Evolutionary conservation across 2,797 vertebrate genomes (phyloP).

Genomic region (Silurus aristotelis): DNA sequence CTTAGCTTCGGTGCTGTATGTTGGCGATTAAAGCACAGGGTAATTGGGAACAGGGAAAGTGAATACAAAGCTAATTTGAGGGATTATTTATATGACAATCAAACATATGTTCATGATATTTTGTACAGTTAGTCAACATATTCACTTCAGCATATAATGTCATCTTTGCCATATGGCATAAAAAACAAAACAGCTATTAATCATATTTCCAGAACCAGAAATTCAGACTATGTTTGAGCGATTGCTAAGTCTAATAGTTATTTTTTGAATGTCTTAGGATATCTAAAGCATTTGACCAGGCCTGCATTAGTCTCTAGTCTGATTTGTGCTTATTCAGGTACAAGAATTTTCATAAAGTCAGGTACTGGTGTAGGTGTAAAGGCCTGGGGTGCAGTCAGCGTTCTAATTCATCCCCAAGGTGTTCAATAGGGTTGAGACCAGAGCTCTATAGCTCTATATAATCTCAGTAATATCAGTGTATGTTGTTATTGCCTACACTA

Average conservation of each 20-base stretch:
- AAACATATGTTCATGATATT: not conserved
- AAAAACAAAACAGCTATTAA: not conserved
- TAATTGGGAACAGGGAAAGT: not conserved
- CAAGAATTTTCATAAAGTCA: no score
- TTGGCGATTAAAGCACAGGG: not conserved
- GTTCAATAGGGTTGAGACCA: no score
- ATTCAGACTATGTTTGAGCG: no score
- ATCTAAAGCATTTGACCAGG: not conserved
- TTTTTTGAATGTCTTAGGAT: not conserved
- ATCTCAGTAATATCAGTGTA: no score
- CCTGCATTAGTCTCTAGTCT: not conserved
- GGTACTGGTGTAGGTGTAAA: no score
- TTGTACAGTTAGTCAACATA: not conserved
- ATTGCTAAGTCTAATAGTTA: not conserved
- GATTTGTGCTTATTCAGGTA: no score
- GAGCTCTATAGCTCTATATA: no score
- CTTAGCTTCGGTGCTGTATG: conserved; percentile 1
- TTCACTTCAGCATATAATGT: not conserved
- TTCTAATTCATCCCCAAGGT: no score
- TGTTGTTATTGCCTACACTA: no score
- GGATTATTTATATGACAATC: no score
- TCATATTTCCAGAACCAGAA: not conserved
- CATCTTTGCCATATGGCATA: not conserved
- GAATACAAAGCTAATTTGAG: not conserved
- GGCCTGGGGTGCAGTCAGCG: no score